Evolutionary conservation across 2,888 invertebrate species (phyloP).

Genomic region (Eristalinus sepulchralis): DNA sequence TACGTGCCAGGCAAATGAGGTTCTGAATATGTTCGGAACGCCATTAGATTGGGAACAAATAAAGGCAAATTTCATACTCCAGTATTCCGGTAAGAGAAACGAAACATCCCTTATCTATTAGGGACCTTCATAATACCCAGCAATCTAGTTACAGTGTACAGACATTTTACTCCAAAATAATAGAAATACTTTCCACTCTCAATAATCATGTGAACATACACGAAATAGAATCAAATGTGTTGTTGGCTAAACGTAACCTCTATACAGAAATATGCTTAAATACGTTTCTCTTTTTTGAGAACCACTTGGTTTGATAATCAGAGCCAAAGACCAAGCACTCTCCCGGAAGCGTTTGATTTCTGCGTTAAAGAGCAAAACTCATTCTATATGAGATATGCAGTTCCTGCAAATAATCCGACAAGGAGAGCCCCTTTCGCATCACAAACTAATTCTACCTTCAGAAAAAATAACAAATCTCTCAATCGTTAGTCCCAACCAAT

Average conservation of each 20-base stretch:
- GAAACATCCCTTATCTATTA: constrained; percentile 8
- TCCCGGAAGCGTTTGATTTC: constrained; percentile 1
- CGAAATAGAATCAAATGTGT: background rate
- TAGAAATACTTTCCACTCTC: background rate
- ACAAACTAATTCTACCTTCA: background rate
- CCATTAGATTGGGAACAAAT: constrained; percentile 27
- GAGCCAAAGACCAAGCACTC: background rate
- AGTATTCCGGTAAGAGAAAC: constrained; percentile 33
- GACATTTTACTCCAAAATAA: background rate
- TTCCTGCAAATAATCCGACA: background rate
- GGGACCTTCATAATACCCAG: constrained; percentile 23
- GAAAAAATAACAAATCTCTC: background rate
- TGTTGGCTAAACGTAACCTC: background rate
- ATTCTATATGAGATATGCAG: background rate
- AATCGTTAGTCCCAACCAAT: background rate
- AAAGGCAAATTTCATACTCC: constrained; percentile 13
- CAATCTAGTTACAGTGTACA: constrained; percentile 17
- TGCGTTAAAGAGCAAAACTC: constrained; percentile 18
- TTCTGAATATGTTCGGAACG: constrained; percentile 50
- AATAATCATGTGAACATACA: background rate
- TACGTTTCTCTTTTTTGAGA: background rate
- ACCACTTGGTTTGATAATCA: background rate
- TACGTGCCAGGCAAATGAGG: constrained; percentile 46
- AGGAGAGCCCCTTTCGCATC: background rate
- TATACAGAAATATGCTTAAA: constrained; percentile 10